These are phyloP conservation scores for Sebastes matsubarae DNA, from an alignment of 2,797 vertebrate genomes.

Conservation along the genomic window DNA sequence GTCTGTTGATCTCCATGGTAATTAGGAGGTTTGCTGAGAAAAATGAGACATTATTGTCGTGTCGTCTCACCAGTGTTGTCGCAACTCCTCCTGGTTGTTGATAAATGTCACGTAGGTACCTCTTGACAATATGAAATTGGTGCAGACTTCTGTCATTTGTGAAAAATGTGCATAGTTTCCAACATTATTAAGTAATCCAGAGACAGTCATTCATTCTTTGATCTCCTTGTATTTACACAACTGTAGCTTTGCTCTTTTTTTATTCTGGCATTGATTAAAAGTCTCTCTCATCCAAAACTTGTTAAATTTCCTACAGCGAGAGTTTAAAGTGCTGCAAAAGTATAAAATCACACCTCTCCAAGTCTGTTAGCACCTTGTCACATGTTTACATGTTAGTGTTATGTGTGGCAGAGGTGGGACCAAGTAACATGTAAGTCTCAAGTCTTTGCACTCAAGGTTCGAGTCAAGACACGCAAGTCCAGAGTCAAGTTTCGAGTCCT, in stretches of 20 bases:
- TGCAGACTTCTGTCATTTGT: background rate
- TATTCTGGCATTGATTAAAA: background rate
- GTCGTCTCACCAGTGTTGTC: background rate
- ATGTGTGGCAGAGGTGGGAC: background rate
- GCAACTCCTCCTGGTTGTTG: background rate
- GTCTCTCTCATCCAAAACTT: background rate
- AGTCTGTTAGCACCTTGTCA: fast-evolving
- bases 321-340: background rate
- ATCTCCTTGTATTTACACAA: background rate
- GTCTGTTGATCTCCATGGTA: background rate
- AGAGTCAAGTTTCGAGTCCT: no score
- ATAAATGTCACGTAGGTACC: background rate
- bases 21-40: background rate
- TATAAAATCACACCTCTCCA: background rate
- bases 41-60: background rate
- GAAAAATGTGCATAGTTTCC: background rate
- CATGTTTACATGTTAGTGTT: background rate
- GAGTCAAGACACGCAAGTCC: no score
- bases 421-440: no score
- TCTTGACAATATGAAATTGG: background rate
- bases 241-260: background rate
- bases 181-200: background rate
- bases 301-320: background rate
- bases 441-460: no score
- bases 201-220: background rate